Conservation (phyloP, 2,113 vertebrate genomes). For the Rhipidura dahli region DNA sequence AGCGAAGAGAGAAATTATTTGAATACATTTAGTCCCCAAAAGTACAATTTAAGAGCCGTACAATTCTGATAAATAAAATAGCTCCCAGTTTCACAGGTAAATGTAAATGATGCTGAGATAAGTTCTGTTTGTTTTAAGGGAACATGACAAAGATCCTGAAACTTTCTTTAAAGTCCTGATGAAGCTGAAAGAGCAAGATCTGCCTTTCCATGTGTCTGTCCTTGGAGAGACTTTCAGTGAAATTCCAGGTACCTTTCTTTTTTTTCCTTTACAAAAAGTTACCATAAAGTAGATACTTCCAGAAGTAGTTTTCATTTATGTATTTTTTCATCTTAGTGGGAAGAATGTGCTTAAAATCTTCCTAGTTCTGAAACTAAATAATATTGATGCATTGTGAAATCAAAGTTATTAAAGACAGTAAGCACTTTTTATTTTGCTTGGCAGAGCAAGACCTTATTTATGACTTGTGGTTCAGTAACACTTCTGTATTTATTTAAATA, state of each 20-base stretch:
- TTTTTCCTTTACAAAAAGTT: not conserved
- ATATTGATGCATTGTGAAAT: not conserved
- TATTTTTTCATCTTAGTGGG: not conserved
- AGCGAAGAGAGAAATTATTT: not conserved
- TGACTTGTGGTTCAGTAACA: constrained; percentile 33
- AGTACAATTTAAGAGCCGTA: not conserved
- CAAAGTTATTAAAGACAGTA: not conserved
- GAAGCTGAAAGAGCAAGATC: constrained; percentile 80
- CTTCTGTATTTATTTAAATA: constrained; percentile 49
- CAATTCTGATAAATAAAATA: not conserved
- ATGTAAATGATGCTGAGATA: constrained; percentile 1
- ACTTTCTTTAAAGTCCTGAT: constrained; percentile 89
- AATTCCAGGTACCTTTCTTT: constrained; percentile 83
- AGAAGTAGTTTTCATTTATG: not conserved
- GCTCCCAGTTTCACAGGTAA: not conserved
- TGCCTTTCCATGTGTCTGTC: constrained; percentile 84
- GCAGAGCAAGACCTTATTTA: constrained; percentile 33
- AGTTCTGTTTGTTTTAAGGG: constrained; percentile 93
- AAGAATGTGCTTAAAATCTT: not conserved
- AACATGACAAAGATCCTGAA: constrained; percentile 94
- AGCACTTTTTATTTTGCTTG: constrained; percentile 52
- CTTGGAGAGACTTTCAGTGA: constrained; percentile 90
- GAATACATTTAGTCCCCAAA: not conserved
- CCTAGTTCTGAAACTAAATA: not conserved
- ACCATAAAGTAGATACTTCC: not conserved